Evolutionary conservation across 2,888 invertebrate genomes (phyloP).

Genomic region (Slavum lentiscoides): DNA sequence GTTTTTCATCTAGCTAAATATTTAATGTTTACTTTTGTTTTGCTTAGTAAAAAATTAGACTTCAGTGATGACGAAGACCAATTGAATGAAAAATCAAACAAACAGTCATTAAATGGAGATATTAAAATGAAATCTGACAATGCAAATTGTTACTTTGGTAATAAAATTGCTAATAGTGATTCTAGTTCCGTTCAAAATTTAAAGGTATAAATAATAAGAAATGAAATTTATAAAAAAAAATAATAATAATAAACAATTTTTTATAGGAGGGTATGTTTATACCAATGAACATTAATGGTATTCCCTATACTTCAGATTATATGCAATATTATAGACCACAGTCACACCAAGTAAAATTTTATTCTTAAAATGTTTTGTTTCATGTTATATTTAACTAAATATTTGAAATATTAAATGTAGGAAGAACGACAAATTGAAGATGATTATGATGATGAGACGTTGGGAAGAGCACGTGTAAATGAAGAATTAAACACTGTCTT

Average conservation of each 20-base stretch:
- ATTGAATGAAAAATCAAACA: constrained; percentile 57
- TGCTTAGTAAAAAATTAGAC: constrained; percentile 79
- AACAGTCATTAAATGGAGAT: constrained; percentile 55
- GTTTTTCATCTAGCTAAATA: not conserved
- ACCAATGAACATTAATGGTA: constrained; percentile 22
- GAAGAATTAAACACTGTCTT: constrained; percentile 46
- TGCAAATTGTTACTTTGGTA: constrained; percentile 41
- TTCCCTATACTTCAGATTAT: constrained; percentile 33
- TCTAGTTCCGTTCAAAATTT: constrained; percentile 26
- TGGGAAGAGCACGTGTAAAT: constrained; percentile 13
- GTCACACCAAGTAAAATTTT: constrained; percentile 33
- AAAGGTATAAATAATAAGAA: constrained; percentile 23
- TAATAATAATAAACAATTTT: not conserved
- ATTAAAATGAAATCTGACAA: constrained; percentile 42
- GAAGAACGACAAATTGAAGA: constrained; percentile 40
- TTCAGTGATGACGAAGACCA: constrained; percentile 87
- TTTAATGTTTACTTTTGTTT: constrained; percentile 48
- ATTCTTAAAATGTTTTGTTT: not conserved
- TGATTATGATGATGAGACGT: constrained; percentile 48
- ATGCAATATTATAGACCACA: constrained; percentile 25
- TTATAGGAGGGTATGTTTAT: constrained; percentile 26
- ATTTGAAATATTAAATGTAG: constrained; percentile 21
- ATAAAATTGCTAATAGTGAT: constrained; percentile 32
- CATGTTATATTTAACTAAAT: not conserved
- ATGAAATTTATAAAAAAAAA: not conserved